These are phyloP conservation scores for Yasuhikotakia modesta DNA, from an alignment of 2,797 vertebrate genomes.

Conservation along the genomic window DNA sequence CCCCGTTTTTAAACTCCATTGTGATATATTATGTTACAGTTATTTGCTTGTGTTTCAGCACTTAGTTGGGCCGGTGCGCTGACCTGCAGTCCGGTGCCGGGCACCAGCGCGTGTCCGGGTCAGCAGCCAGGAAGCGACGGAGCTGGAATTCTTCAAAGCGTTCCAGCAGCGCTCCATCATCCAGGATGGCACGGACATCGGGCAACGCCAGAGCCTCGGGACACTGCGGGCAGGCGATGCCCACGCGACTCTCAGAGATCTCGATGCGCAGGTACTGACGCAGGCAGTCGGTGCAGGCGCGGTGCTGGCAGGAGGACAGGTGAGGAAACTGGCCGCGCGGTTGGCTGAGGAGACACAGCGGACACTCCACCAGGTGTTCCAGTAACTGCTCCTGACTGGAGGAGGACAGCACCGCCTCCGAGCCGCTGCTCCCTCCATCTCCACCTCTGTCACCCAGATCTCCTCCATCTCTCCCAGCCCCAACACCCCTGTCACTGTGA, in stretches of 20 bases:
- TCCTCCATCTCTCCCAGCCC: conserved; percentile 67
- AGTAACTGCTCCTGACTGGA: conserved; percentile 78
- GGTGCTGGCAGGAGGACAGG: conserved; percentile 80
- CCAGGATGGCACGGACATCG: conserved; percentile 79
- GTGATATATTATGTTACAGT: too few relatives aligned
- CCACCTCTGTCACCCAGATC: conserved; percentile 46
- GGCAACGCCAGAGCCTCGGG: conserved; percentile 72
- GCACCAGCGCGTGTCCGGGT: conserved; percentile 86
- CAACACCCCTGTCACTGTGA: conserved; percentile 63
- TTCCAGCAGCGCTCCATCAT: conserved; percentile 78
- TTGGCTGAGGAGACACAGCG: conserved; percentile 86
- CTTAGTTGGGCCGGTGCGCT: neutral
- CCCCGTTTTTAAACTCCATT: too few relatives aligned
- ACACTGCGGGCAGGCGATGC: conserved; percentile 84
- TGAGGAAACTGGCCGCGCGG: conserved; percentile 80
- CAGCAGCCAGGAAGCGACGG: conserved; percentile 80
- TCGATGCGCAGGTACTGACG: conserved; percentile 83
- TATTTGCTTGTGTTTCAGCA: neutral
- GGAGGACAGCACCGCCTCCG: conserved; percentile 74
- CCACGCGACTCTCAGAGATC: conserved; percentile 82
- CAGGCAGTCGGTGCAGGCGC: conserved; percentile 80
- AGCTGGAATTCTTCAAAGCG: conserved; percentile 86
- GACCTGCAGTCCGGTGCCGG: conserved; percentile 87
- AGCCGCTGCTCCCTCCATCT: conserved; percentile 61
- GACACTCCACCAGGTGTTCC: conserved; percentile 84